Base-by-base conservation (phyloP, 2,888 invertebrate genomes). In the Andrena dorsata region DNA sequence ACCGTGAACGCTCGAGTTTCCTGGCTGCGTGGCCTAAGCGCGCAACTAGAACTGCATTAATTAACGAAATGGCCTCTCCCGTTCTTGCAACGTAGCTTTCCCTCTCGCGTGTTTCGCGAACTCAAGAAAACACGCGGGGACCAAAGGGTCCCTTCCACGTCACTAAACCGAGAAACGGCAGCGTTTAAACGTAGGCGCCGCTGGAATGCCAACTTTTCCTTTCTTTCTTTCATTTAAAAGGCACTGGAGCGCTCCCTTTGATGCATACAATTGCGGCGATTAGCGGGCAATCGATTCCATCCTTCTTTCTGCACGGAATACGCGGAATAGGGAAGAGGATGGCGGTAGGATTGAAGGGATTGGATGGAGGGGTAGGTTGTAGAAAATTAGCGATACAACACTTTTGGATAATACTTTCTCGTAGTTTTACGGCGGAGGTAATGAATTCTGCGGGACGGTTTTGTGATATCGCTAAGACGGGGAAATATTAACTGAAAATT, bases 11-110 rank as follows among this genome's bases (percentile, higher is more conserved):
- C 23, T n/a, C 13, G n/a, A 64, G 60, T 70, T 70, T 51, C 61
- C 58, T 72, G 32, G n/a, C 26, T 30, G 28, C 26, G 16, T 7
- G 13, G 23, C 53, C 73, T 68, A 79, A 64, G 28, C 23, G 74
- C 10, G 76, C 73, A 66, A 82, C 85, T 71, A 68, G 78, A 84
- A 79, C 76, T 76, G 82, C 73, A 82, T 85, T 84, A 84, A 85
- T 85, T 84, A 85, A 78, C 71, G 53, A 68, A 65, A 71, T 74
- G 71, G 66, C 61, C 70, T 72, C 41, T 56, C 26, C 20, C 2
- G 10, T 53, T 30, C 13, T 13, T 7, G 72, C 53, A 69, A 71
- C 65, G 26, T 35, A 20, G 73, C 58, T 8, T 69, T 73, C 53
- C 51, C 30, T 47, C 49, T 30, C 61, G 8, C n/a, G 66, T 60